These are phyloP conservation scores for Premnoplex brunnescens DNA, from an alignment of 2,797 vertebrate genomes.

Conservation along the genomic window DNA sequence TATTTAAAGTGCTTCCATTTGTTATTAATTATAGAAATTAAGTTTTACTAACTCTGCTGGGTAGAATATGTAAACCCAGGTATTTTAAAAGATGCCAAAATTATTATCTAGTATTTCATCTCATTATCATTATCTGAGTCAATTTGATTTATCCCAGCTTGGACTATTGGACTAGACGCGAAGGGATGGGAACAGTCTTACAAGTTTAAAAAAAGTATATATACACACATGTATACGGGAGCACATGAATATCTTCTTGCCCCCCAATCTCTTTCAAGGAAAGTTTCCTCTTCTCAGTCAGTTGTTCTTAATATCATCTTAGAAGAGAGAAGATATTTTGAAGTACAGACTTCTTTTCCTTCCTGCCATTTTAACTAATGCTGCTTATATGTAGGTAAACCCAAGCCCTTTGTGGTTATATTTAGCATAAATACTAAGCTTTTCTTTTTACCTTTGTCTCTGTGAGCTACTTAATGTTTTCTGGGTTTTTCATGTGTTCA, in stretches of 20 bases:
- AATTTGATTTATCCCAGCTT: constrained; percentile 67
- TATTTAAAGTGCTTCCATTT: constrained; percentile 1
- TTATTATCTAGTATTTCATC: constrained; percentile 48
- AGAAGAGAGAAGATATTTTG: constrained; percentile 60
- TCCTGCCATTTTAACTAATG: not conserved
- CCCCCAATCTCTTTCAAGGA: constrained; percentile 63
- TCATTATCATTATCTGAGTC: constrained; percentile 49
- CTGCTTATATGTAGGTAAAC: not conserved
- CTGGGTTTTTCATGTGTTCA: not conserved
- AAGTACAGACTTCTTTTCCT: constrained; percentile 55
- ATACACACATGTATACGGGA: not conserved
- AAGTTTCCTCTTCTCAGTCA: constrained; percentile 70
- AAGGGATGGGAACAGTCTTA: constrained; percentile 59
- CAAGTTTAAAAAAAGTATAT: constrained; percentile 28
- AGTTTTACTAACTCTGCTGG: constrained; percentile 21
- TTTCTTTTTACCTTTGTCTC: not conserved
- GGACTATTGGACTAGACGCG: constrained; percentile 66
- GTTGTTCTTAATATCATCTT: constrained; percentile 60
- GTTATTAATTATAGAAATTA: constrained; percentile 1
- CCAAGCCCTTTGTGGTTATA: not conserved
- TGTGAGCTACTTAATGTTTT: not conserved
- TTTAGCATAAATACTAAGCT: not conserved
- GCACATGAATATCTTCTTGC: constrained; percentile 61
- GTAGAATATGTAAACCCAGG: constrained; percentile 10
- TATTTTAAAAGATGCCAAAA: constrained; percentile 49